A percentile compares a stretch with the other conserved stretches of the same genome.
phyloP scores from a whole-genome alignment of 2,888 invertebrate species.

The Epsilonema sp. region DNA sequence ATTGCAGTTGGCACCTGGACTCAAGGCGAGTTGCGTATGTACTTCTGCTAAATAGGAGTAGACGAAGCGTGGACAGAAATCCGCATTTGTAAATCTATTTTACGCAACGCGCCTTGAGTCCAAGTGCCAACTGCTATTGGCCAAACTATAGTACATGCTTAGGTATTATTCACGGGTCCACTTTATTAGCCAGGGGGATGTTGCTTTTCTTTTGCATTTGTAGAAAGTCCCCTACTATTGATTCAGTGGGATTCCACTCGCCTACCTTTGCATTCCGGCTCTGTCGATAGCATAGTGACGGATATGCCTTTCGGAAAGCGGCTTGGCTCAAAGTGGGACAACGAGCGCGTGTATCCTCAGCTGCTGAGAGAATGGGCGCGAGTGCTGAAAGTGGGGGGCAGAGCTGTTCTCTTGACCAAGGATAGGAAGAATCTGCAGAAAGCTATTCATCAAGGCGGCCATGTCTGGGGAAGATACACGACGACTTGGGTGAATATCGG shows the following conservation, averaged over 20 bases:
- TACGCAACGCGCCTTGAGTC: too few species aligned
- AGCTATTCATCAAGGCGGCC: background rate
- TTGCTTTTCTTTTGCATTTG: too few species aligned
- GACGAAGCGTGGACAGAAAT: too few species aligned
- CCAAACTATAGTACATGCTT: conserved; percentile 11
- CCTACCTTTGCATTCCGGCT: conserved; percentile 36
- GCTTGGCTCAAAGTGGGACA: conserved; percentile 37
- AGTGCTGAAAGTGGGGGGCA: conserved; percentile 26
- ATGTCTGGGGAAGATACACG: background rate
- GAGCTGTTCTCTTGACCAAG: conserved; percentile 37
- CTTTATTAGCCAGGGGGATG: too few species aligned
- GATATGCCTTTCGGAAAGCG: conserved; percentile 36
- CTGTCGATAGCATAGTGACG: conserved; percentile 40
- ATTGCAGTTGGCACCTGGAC: too few species aligned
- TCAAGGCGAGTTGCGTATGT: too few species aligned
- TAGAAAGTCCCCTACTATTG: too few species aligned
- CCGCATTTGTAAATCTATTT: too few species aligned
- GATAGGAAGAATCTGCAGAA: conserved; percentile 26
- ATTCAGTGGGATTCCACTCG: conserved; percentile 36
- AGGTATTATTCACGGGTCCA: too few species aligned
- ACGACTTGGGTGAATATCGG: background rate
- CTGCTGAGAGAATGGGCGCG: conserved; percentile 38
- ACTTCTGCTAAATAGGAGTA: too few species aligned
- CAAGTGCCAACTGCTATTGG: too few species aligned
- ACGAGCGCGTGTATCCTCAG: conserved; percentile 37